Base-by-base conservation (phyloP, 23 tunicate genomes). In the Halocynthia aurantium region DNA sequence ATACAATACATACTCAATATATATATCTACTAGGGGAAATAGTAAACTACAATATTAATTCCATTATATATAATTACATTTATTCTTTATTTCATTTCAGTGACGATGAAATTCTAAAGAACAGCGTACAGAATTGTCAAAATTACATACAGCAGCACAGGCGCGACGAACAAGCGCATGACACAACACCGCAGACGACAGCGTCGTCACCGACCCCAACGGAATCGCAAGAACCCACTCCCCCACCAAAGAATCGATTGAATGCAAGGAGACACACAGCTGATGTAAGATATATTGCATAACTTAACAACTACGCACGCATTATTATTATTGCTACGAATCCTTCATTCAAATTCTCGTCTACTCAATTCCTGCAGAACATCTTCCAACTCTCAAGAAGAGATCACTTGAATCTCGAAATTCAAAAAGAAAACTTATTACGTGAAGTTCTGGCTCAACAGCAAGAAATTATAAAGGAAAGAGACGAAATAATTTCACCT, bases 381-480 rank as follows among this genome's bases (percentile, higher is more conserved):
- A 74, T 74, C 8, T 74, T 54, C 13, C 78, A 64, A 51, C 15
- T 74, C 64, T 54, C 62, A 12, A 20, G 78, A 0, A 62, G 63
- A 49, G 78, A 74, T 13, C 78, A 74, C 62, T 56, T 74, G 21
- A 64, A 74, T 20, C 78, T 74, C 17, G 78, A 74, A 49, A 8
- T 74, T 54, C 78, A 74, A 54, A 74, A 74, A 18, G 78, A 74
- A 54, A 74, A 74, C 6, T 53, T 74, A 15, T 31, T 74, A 8
- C 56, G 78, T 4, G 78, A 74, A 18, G 78, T 74, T 19, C 54
- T 74, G 57, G 78, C 55, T 19, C 78, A 74, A 56, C 78, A 74
- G 31, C 55, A 74, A 54, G 78, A 74, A 74, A 74, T 74, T 49
- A 74, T 74, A 74, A 74, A 54, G 31, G 78, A 74, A 54, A 20